phyloP scores from a whole-genome alignment of 2,888 invertebrate species.

The Netelia melanura region DNA sequence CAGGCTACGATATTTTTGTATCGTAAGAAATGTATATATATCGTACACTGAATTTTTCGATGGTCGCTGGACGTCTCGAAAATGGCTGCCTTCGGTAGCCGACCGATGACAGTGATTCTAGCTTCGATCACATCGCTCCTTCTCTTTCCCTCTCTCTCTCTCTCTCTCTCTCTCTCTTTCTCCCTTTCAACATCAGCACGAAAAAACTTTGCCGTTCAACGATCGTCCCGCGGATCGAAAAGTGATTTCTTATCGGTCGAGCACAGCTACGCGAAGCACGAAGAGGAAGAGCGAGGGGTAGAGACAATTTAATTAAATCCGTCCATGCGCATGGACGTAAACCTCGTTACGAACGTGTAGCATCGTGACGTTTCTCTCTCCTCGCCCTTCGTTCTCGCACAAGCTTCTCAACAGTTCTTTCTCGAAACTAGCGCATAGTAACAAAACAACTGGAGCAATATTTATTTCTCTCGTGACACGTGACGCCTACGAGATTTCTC shows the following conservation, averaged over 20 bases:
- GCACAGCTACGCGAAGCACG: conserved; percentile 45
- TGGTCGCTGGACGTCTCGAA: conserved; percentile 46
- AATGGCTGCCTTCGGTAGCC: conserved; percentile 49
- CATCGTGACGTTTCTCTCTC: conserved; percentile 65
- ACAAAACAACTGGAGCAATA: conserved; percentile 44
- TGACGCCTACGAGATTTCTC: conserved; percentile 57
- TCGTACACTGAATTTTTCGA: not conserved
- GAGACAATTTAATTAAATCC: conserved; percentile 78
- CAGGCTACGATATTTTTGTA: conserved; percentile 10
- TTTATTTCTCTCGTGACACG: conserved; percentile 51
- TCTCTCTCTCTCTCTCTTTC: not conserved
- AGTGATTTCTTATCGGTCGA: conserved; percentile 75
- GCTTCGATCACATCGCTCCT: conserved; percentile 22
- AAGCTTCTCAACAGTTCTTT: conserved; percentile 44
- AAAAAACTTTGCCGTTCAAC: conserved; percentile 41
- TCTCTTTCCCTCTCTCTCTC: conserved; percentile 4
- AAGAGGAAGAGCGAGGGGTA: conserved; percentile 33
- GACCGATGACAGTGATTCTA: conserved; percentile 63
- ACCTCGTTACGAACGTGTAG: conserved; percentile 70
- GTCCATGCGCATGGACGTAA: conserved; percentile 69
- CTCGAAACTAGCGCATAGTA: conserved; percentile 24
- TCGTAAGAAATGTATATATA: conserved; percentile 11
- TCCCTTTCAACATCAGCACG: not conserved
- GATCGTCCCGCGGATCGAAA: conserved; percentile 72
- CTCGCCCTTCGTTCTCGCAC: conserved; percentile 54